These are phyloP conservation scores for Drosophila kambysellisi DNA, from an alignment of 2,888 invertebrate species.

Conservation along the genomic window DNA sequence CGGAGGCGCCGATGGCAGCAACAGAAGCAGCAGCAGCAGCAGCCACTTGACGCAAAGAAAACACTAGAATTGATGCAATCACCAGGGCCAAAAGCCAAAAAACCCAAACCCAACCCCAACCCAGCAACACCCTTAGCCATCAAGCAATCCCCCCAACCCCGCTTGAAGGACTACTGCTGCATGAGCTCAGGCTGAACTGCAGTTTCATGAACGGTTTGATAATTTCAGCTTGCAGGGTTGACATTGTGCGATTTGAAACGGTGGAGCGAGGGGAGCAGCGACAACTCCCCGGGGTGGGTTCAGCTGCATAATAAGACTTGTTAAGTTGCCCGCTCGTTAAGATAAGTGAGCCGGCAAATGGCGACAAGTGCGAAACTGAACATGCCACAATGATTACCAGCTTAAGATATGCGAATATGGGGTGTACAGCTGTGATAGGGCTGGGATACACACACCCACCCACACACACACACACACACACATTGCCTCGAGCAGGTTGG, in stretches of 20 bases:
- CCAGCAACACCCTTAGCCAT: not conserved
- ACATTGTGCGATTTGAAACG: slow-evolving; percentile 6
- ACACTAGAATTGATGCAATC: slow-evolving; percentile 65
- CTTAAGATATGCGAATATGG: slow-evolving; percentile 58
- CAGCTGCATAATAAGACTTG: slow-evolving; percentile 78
- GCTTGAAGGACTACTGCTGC: slow-evolving; percentile 20
- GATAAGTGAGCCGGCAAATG: slow-evolving; percentile 79
- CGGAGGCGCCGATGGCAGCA: slow-evolving; percentile 62
- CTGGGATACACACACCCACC: not conserved
- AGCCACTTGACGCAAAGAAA: slow-evolving; percentile 61
- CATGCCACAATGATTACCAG: slow-evolving; percentile 72
- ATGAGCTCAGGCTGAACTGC: slow-evolving; percentile 61
- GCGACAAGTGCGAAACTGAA: slow-evolving; percentile 73
- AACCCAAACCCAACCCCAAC: slow-evolving; percentile 4
- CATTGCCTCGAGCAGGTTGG: slow-evolving; percentile 21
- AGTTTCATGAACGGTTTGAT: slow-evolving; percentile 75
- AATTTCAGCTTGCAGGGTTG: slow-evolving; percentile 62
- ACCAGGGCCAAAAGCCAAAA: slow-evolving; percentile 52
- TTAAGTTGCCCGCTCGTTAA: slow-evolving; percentile 79
- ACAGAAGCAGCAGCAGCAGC: slow-evolving; percentile 33
- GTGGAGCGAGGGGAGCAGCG: not conserved
- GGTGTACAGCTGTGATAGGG: slow-evolving; percentile 28
- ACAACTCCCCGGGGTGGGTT: slow-evolving; percentile 47
- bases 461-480: not conserved
- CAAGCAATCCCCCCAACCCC: slow-evolving; percentile 8